These are phyloP conservation scores for Phaedon cochleariae DNA, from an alignment of 2,888 invertebrate species.

Conservation along the genomic window DNA sequence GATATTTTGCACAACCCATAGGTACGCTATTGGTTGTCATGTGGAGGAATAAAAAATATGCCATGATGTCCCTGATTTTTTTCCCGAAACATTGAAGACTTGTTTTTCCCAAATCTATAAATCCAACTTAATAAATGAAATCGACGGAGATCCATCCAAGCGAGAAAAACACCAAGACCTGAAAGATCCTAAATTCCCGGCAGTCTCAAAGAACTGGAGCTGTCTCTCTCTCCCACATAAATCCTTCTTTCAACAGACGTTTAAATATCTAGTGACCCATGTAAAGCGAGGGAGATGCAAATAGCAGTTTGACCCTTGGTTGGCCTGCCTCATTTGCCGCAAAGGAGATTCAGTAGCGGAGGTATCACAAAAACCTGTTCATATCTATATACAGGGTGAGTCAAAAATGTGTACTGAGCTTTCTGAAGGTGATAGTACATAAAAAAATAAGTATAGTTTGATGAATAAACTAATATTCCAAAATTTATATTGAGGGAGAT, in stretches of 20 bases:
- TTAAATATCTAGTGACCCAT: slow-evolving; percentile 29
- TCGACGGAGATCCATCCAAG: neutral
- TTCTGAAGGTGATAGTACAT: too few relatives aligned
- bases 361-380: neutral
- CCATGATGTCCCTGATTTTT: too few relatives aligned
- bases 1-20: too few relatives aligned
- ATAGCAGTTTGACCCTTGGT: slow-evolving; percentile 15
- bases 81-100: too few relatives aligned
- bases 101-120: too few relatives aligned
- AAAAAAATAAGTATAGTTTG: too few relatives aligned
- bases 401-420: too few relatives aligned
- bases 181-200: neutral
- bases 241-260: slow-evolving; percentile 27
- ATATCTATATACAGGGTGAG: too few relatives aligned
- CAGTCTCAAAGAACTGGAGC: neutral
- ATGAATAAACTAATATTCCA: too few relatives aligned
- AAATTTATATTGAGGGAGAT: too few relatives aligned
- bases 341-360: neutral
- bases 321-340: neutral
- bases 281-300: slow-evolving; percentile 25
- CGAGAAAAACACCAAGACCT: neutral
- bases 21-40: too few relatives aligned
- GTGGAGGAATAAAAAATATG: too few relatives aligned
- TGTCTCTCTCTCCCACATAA: slow-evolving; percentile 15
- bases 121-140: neutral